These are phyloP conservation scores for Lottia gigantea DNA, from an alignment of 2,888 invertebrate species.

Conservation along the genomic window DNA sequence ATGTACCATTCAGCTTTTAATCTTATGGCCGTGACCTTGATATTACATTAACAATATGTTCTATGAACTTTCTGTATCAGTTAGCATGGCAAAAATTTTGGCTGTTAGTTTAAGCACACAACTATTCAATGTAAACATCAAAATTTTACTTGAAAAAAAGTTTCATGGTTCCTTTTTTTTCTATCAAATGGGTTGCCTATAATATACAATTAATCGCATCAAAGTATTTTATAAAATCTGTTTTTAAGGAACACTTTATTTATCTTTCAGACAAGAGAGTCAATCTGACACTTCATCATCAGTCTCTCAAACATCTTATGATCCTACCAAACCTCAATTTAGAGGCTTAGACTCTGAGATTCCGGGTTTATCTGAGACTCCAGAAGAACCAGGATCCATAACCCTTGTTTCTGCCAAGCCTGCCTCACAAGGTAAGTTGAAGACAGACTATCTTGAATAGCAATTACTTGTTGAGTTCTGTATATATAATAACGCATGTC, in stretches of 20 bases:
- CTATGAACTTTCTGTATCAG: no score
- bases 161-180: no score
- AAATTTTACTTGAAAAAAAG: no score
- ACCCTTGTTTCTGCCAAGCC: conserved; percentile 32
- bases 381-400: conserved; percentile 24
- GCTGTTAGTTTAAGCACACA: no score
- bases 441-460: not conserved
- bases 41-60: no score
- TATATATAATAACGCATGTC: not conserved
- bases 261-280: conserved; percentile 37
- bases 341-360: conserved; percentile 57
- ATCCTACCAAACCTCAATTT: conserved; percentile 58
- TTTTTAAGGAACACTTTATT: conserved; percentile 24
- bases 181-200: no score
- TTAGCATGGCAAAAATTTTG: no score
- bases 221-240: not conserved
- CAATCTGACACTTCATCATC: conserved; percentile 58
- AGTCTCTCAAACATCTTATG: conserved; percentile 62
- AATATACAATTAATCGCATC: no score
- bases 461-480: not conserved
- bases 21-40: no score
- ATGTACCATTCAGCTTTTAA: no score
- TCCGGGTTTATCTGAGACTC: conserved; percentile 42
- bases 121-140: no score
- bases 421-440: conserved; percentile 27